These are phyloP conservation scores for Corbicula japonica DNA, from an alignment of 2,888 invertebrate genomes.

Conservation along the genomic window DNA sequence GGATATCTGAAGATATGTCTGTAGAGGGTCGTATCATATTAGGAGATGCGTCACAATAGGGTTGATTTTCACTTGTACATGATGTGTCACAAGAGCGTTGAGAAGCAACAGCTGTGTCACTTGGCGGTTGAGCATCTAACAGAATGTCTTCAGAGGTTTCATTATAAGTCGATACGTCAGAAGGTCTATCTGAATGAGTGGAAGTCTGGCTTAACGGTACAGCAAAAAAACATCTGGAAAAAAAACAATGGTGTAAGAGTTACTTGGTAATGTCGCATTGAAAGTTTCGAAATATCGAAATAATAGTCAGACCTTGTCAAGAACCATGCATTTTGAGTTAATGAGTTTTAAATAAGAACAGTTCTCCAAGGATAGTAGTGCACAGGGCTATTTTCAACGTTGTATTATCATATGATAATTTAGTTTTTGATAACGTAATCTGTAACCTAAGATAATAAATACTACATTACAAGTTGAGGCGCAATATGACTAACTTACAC, in stretches of 20 bases:
- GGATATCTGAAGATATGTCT: no score
- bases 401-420: no score
- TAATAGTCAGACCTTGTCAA: not conserved
- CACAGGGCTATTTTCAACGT: no score
- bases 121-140: constrained; percentile 7
- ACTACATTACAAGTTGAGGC: no score
- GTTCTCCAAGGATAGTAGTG: no score
- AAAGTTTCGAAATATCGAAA: not conserved
- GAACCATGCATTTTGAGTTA: no score
- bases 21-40: not conserved
- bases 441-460: no score
- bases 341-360: no score
- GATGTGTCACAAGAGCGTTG: constrained; percentile 8
- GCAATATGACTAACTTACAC: no score
- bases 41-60: not conserved
- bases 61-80: not conserved
- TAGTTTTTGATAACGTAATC: no score
- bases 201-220: constrained; percentile 7
- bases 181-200: constrained; percentile 13
- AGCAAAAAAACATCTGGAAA: constrained; percentile 5
- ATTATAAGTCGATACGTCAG: constrained; percentile 6
- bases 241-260: not conserved
- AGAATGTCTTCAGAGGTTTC: constrained; percentile 2
- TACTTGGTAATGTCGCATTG: not conserved
- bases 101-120: not conserved